Base-by-base conservation (phyloP, 2,888 invertebrate species). In the Caenorhabditis sinica region DNA sequence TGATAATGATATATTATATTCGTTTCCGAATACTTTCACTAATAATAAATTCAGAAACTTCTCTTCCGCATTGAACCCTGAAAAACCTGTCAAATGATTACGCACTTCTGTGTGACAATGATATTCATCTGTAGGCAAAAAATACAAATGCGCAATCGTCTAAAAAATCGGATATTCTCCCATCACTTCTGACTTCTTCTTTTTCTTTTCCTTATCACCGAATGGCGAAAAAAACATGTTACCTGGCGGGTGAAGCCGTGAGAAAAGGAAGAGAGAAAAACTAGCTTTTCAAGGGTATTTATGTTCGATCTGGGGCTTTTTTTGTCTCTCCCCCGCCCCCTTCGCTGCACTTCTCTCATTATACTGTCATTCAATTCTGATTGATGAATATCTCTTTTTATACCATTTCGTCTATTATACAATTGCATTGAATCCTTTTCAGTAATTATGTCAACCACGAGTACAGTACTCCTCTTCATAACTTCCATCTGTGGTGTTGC, bases 261-360 rank as follows among this genome's bases (percentile, higher is more conserved):
- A 56, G 15, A 1, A 15, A 15, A 15, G 28, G 28, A 56, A 28
- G 8, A 13, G 49, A 20, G 11, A 8, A n/a, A 61, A 79, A 72
- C 71, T 72, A 30, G 79, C 71, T 79, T 79, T 71, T 79, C 79
- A 63, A 79, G 79, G 79, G 79, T 79, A 79, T 79, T 79, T 79
- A 79, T 79, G 79, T 76, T 69, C 61, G 61, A 51, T 45, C 45
- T 58, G 33, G 49, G 49, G 13, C 11, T 40, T 40, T 28, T 56
- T 53, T 23, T 3, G 25, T 23, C 6, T 20, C 20, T 53, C 9
- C 20, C 36, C 20, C 53, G 17, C 9, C n/a, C 66, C 17, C 56
- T 25, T 30, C n/a, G n/a, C 56, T 17, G 56, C 15, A 56, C 66
- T 45, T 20, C n/a, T 30, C 68, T 49, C 60, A 58, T 76, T 68